A percentile compares a stretch with the other conserved stretches of the same genome.
Evolutionary conservation across 1,140 invertebrate species (phyloP).

Genomic region (Thalassaphorura encarpata): DNA sequence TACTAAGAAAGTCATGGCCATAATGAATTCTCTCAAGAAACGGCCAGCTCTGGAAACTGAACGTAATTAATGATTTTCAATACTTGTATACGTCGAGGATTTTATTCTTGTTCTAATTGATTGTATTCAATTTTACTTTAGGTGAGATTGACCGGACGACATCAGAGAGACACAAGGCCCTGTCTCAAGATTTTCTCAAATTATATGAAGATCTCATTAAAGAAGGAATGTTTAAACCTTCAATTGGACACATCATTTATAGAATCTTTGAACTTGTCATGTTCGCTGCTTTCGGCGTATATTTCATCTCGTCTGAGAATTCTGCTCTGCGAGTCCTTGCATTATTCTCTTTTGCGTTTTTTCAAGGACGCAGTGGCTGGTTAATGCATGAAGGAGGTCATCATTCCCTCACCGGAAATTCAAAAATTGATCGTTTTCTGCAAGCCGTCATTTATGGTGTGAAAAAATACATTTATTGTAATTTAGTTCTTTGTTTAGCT

Average conservation of each 20-base stretch:
- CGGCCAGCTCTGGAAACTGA: conserved; percentile 15
- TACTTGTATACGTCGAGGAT: neutral
- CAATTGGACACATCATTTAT: conserved; percentile 18
- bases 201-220: conserved; percentile 18
- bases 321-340: conserved; percentile 8
- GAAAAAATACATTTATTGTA: neutral
- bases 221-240: conserved; percentile 27
- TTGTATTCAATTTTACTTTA: conserved; percentile 7
- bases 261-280: conserved; percentile 18
- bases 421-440: conserved; percentile 28
- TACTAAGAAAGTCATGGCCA: conserved; percentile 18
- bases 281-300: conserved; percentile 18
- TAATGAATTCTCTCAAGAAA: conserved; percentile 21
- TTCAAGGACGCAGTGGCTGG: conserved; percentile 28
- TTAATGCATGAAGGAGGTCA: conserved; percentile 31
- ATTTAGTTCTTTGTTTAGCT: neutral
- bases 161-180: conserved; percentile 15
- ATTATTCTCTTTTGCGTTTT: conserved; percentile 20
- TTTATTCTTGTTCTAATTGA: neutral
- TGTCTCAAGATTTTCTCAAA: conserved; percentile 25
- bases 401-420: conserved; percentile 29
- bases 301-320: conserved; percentile 10
- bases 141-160: conserved; percentile 16
- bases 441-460: conserved; percentile 27
- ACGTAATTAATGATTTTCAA: neutral